Evolutionary conservation across 2,888 invertebrate species (phyloP).

Genomic region (Periphyllus acericola): DNA sequence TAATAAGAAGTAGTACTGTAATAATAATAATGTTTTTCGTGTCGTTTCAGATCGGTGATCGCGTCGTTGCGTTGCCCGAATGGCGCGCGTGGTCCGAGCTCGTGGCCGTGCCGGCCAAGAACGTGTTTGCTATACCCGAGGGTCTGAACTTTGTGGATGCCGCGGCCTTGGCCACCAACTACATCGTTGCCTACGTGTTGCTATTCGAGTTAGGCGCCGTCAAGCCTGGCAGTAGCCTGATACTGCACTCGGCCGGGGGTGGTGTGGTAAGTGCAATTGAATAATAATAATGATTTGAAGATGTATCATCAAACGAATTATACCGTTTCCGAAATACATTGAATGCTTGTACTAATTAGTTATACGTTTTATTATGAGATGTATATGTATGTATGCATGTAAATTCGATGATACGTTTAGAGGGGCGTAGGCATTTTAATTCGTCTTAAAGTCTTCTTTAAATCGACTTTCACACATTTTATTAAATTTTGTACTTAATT

Average conservation of each 20-base stretch:
- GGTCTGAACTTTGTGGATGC: constrained; percentile 83
- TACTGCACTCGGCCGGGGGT: constrained; percentile 87
- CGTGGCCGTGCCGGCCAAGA: constrained; percentile 81
- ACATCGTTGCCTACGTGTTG: constrained; percentile 84
- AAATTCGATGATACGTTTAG: too few species aligned
- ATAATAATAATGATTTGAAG: background rate
- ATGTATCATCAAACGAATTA: too few species aligned
- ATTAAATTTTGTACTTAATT: too few species aligned
- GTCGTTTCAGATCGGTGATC: constrained; percentile 76
- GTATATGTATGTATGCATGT: too few species aligned
- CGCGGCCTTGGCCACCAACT: constrained; percentile 86
- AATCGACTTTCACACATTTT: too few species aligned
- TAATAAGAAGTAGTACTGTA: background rate
- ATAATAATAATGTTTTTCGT: constrained; percentile 9
- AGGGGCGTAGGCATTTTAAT: too few species aligned
- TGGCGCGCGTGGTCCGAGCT: constrained; percentile 88
- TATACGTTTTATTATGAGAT: too few species aligned
- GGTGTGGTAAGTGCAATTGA: constrained; percentile 79
- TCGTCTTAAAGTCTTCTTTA: too few species aligned
- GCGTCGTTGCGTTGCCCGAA: constrained; percentile 86
- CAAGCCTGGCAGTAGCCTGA: constrained; percentile 80
- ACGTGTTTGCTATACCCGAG: constrained; percentile 81
- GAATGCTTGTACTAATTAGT: too few species aligned
- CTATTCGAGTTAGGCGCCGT: constrained; percentile 86
- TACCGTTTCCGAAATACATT: too few species aligned